These are phyloP conservation scores for Thalassaphorura encarpata DNA, from an alignment of 1,140 invertebrate species.

Conservation along the genomic window DNA sequence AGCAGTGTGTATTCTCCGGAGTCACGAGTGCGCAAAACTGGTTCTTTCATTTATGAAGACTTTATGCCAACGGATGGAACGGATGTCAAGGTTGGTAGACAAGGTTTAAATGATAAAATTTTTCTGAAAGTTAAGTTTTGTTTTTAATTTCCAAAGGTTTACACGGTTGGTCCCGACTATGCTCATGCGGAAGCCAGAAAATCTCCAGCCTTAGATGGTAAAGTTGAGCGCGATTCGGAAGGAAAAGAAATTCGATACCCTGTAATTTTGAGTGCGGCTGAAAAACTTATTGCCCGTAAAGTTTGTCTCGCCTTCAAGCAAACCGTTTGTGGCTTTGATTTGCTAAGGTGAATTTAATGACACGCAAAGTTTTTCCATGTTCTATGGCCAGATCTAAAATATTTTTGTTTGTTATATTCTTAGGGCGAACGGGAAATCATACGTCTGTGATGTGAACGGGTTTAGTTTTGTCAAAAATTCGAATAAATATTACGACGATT, in stretches of 20 bases:
- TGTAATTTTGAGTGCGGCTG: slow-evolving; percentile 86
- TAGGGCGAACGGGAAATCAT: slow-evolving; percentile 95
- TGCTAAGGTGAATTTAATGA: slow-evolving; percentile 55
- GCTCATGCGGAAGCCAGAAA: slow-evolving; percentile 98
- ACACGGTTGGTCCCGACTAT: slow-evolving; percentile 94
- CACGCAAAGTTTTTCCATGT: too few relatives aligned
- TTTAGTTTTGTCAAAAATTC: slow-evolving; percentile 99
- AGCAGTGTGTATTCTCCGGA: slow-evolving; percentile 97
- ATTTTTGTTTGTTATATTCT: slow-evolving; percentile 33
- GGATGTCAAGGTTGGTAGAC: slow-evolving; percentile 61
- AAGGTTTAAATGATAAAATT: too few relatives aligned
- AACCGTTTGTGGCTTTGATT: slow-evolving; percentile 98
- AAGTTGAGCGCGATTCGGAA: slow-evolving; percentile 95
- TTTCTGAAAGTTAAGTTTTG: too few relatives aligned
- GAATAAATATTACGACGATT: slow-evolving; percentile 99
- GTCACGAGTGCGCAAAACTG: slow-evolving; percentile 88
- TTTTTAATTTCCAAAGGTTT: slow-evolving; percentile 36
- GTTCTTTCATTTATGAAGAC: slow-evolving; percentile 99
- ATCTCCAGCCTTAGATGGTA: slow-evolving; percentile 94
- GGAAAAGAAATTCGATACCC: slow-evolving; percentile 99
- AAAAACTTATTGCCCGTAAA: slow-evolving; percentile 98
- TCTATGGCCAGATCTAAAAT: slow-evolving; percentile 7
- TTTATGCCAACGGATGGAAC: slow-evolving; percentile 99
- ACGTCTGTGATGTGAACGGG: slow-evolving; percentile 99
- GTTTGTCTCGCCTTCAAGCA: slow-evolving; percentile 98